Conservation (phyloP, 2,888 invertebrate genomes). For the Chrysolina americana region DNA sequence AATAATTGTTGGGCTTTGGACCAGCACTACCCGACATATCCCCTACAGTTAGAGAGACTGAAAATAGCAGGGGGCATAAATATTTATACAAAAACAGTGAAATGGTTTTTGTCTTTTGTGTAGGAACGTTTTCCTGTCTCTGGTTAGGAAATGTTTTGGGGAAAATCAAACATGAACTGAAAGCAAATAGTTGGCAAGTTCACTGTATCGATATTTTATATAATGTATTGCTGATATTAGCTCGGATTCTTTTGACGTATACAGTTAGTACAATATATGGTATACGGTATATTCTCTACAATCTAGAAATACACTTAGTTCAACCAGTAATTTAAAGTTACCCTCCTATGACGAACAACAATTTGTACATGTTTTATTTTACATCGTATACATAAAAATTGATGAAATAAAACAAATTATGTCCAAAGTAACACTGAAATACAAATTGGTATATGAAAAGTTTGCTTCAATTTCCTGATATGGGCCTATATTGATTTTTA, state of each 20-base stretch:
- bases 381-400: slow-evolving; percentile 62
- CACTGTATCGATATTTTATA: not conserved
- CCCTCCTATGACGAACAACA: slow-evolving; percentile 28
- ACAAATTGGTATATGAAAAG: no score
- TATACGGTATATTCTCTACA: slow-evolving; percentile 22
- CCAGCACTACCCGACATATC: no score
- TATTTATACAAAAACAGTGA: no score
- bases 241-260: slow-evolving; percentile 3
- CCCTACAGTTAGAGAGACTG: no score
- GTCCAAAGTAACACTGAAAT: not conserved
- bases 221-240: not conserved
- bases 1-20: no score
- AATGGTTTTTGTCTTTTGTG: no score
- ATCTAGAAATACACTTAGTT: slow-evolving; percentile 24
- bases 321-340: slow-evolving; percentile 17
- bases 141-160: no score
- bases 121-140: no score
- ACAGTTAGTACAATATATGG: slow-evolving; percentile 11
- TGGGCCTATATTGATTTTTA: no score
- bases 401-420: slow-evolving; percentile 28
- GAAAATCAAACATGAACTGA: not conserved
- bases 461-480: no score
- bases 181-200: not conserved
- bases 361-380: slow-evolving; percentile 66
- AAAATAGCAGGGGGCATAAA: no score